phyloP scores from a whole-genome alignment of 2,797 vertebrate genomes.

The Mormyrus hasselquistii region DNA sequence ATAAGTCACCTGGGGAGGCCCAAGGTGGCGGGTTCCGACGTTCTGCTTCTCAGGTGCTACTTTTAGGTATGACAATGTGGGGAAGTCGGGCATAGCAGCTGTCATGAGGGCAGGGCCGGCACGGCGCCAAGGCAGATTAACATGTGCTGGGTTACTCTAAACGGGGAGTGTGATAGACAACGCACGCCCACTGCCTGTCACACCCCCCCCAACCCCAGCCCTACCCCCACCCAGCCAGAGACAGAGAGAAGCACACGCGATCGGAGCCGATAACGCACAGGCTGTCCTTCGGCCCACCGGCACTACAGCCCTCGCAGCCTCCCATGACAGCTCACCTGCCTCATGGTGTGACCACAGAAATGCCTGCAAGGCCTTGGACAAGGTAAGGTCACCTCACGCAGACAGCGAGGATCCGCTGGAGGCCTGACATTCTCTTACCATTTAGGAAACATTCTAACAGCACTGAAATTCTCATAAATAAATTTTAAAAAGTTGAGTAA shows the following conservation, averaged over 20 bases:
- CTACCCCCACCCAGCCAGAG: conserved; percentile 16
- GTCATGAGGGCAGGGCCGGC: conserved; percentile 32
- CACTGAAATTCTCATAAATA: background rate
- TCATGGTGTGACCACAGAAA: background rate
- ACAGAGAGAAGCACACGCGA: conserved; percentile 38
- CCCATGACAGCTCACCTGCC: background rate
- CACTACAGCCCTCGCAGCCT: conserved; percentile 10
- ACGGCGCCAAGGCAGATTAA: conserved; percentile 29
- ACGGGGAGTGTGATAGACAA: conserved; percentile 36
- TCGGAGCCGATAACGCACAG: conserved; percentile 31
- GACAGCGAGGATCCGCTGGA: no score
- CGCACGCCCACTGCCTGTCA: conserved; percentile 16
- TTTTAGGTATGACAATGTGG: conserved; percentile 27
- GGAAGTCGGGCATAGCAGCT: conserved; percentile 36
- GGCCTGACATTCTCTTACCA: background rate
- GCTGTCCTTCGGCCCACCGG: conserved; percentile 25
- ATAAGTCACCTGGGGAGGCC: conserved; percentile 24
- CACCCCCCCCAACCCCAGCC: background rate
- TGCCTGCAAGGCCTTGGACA: conserved; percentile 18
- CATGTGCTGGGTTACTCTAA: conserved; percentile 35
- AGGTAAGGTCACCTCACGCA: conserved; percentile 41
- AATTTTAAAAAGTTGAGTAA: background rate
- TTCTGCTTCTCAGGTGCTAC: conserved; percentile 38
- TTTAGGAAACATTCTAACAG: background rate
- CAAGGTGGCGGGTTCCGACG: conserved; percentile 18